phyloP scores from a whole-genome alignment of 2,888 invertebrate species.

The Neuroscelio doddi region DNA sequence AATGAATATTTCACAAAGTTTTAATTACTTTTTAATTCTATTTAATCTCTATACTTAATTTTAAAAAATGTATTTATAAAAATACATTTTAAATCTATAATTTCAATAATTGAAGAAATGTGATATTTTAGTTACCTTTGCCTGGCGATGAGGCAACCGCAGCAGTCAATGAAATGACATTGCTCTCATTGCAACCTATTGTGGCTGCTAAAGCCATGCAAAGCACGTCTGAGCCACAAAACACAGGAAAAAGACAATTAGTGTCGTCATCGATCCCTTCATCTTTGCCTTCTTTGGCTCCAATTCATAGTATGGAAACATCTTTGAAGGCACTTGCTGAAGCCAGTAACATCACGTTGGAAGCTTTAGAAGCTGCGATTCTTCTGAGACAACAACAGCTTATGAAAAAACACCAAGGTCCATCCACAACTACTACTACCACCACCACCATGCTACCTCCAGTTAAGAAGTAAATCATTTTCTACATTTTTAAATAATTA shows the following conservation, averaged over 20 bases:
- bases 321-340: constrained; percentile 76
- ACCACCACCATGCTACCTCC: constrained; percentile 71
- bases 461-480: constrained; percentile 56
- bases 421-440: constrained; percentile 73
- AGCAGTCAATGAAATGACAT: constrained; percentile 64
- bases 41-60: neutral
- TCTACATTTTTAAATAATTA: too few relatives aligned
- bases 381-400: constrained; percentile 81
- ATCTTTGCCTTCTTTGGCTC: constrained; percentile 56
- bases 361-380: constrained; percentile 84
- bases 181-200: constrained; percentile 62
- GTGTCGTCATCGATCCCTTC: constrained; percentile 19
- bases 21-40: neutral
- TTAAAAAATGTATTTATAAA: neutral
- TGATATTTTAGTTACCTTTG: constrained; percentile 57
- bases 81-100: neutral
- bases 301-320: constrained; percentile 71
- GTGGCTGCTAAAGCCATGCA: constrained; percentile 46
- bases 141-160: constrained; percentile 63
- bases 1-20: neutral
- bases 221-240: constrained; percentile 51
- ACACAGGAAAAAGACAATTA: constrained; percentile 57
- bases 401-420: constrained; percentile 75
- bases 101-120: neutral
- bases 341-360: constrained; percentile 85